Base-by-base conservation (phyloP, 2,888 invertebrate species). In the Junonia oenone region DNA sequence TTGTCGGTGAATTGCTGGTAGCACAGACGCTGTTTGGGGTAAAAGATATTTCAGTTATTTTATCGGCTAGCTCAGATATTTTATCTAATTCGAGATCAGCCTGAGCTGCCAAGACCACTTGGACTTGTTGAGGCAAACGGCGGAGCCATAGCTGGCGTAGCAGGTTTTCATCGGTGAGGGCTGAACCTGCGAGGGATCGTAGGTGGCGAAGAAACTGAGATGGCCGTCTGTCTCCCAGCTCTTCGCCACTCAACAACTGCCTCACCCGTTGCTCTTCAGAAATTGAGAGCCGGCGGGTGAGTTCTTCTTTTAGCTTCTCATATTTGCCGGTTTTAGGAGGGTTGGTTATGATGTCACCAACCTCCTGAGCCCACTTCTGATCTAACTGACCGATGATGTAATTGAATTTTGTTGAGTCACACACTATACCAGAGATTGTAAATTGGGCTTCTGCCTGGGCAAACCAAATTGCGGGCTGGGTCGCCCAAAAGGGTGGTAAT, bases 171-270 rank as follows among this genome's bases (percentile, higher is more conserved):
- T 53, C 45, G 1, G 11, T 29, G n/a, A 50, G 38, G 8, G 37
- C 5, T 14, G 29, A 6, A 31, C 55, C 59, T 26, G 59, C 56
- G 1, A 55, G 35, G n/a, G 47, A 49, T 6, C 40, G 46, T 2
- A 60, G 15, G 13, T 61, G 59, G 0, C 57, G 55, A 2, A 57
- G 40, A 27, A 63, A 61, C 6, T 15, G 15, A 0, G 54, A 51
- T 3, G 57, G 61, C 26, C 56, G 56, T 14, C 59, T 15, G 40
- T 62, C 62, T 8, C 58, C 60, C 2, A 63, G 8, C 11, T 59
- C 48, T 17, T 59, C 63, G 0, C 49, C 50, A 6, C 33, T 40
- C 0, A 62, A 27, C 4, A 59, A 37, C 11, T 54, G 57, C 0
- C 51, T 29, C 5, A 61, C 45, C 8, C 38, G 22, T 2, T 63